Base-by-base conservation (phyloP, 2,797 vertebrate genomes). In the Fundulus diaphanus region DNA sequence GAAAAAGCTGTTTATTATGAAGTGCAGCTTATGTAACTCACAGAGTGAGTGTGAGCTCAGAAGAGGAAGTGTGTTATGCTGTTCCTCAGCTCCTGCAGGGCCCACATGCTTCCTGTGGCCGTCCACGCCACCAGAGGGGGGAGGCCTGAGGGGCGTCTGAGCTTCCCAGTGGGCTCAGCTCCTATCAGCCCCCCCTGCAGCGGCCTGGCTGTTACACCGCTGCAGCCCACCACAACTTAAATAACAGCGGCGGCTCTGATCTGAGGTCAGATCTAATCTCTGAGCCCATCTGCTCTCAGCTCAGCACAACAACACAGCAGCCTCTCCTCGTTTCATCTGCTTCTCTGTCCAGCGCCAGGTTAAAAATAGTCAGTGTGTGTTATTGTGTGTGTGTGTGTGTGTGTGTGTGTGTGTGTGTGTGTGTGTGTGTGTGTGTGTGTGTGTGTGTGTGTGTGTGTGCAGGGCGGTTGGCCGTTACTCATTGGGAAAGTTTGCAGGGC, bases 171-270 rank as follows among this genome's bases (percentile, higher is more conserved):
- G 76, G 82, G 67, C 77, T 74, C 46, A 0, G 73, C 88, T 85
- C 61, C 82, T 83, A 86, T 92, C 95, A 94, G 93, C 93, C 92
- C 74, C 70, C 46, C 31, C 85, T n/a, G n/a, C n/a, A n/a, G n/a
- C n/a, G n/a, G n/a, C 69, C 90, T 83, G 94, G 93, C 95, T 96
- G 90, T 95, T 95, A 91, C 91, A 92, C 89, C 93, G 84, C 80
- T 80, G 91, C 42, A 85, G 89, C 87, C 61, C 74, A 90, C 82
- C 77, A 83, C 88, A 87, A 82, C 85, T 86, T 90, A 91, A 93
- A 88, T 90, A 94, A 92, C 78, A 92, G 82, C 70, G 31, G 78
- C 54, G 42, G 74, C 82, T 78, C 78, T 81, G 91, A 92, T 83
- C 88, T 85, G 86, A 89, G 89, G 79, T 86, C 82, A 85, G 79